These are phyloP conservation scores for Synodontis membranacea DNA, from an alignment of 2,113 vertebrate genomes.

Conservation along the genomic window DNA sequence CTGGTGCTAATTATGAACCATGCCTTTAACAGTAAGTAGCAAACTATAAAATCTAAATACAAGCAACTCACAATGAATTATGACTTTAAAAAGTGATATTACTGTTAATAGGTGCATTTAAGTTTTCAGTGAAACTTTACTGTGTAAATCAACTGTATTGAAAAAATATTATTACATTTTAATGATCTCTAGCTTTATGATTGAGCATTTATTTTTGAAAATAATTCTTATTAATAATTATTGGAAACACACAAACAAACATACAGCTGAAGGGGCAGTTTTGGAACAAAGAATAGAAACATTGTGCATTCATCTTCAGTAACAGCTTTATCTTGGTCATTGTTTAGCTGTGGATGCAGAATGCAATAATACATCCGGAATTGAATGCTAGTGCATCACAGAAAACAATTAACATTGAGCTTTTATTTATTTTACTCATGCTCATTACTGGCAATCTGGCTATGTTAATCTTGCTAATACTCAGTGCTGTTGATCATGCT, in stretches of 20 bases:
- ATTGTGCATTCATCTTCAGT: neutral
- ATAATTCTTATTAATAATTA: neutral
- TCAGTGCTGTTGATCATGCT: neutral
- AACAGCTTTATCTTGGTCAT: neutral
- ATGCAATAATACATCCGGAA: neutral
- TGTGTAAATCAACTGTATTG: neutral
- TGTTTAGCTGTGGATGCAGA: neutral
- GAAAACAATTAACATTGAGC: neutral
- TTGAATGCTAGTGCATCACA: neutral
- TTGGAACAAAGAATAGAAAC: neutral
- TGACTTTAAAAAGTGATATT: neutral
- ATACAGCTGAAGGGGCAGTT: no score
- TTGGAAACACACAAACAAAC: neutral
- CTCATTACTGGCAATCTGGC: neutral
- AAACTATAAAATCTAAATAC: neutral
- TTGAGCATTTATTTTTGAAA: neutral
- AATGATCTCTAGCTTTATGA: neutral
- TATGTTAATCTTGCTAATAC: neutral
- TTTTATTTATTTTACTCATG: neutral
- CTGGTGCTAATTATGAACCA: conserved; percentile 29
- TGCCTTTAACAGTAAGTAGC: conserved; percentile 1
- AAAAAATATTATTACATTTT: neutral
- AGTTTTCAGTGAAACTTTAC: no score
- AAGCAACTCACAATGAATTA: neutral
- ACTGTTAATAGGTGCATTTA: neutral